Conservation (phyloP, 1,140 invertebrate species). For the Caenorhabditis brenneri region DNA sequence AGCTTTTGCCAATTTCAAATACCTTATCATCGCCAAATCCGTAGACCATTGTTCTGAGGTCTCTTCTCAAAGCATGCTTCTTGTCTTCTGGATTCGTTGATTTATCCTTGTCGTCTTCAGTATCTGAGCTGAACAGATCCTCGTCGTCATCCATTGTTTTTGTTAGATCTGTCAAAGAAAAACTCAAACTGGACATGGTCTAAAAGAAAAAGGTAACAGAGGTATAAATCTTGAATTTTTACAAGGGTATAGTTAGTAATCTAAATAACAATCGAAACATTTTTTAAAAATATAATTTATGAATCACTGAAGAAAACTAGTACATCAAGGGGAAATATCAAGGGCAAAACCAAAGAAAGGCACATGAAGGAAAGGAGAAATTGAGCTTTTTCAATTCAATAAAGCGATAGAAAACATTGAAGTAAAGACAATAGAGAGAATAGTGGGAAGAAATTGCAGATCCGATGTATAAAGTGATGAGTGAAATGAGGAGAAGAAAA, state of each 20-base stretch:
- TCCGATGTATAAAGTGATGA: conserved; percentile 37
- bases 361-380: conserved; percentile 5
- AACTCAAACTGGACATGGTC: neutral
- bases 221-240: neutral
- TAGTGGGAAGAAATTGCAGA: neutral
- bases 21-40: conserved; percentile 93
- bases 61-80: conserved; percentile 46
- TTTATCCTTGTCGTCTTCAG: conserved; percentile 6
- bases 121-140: conserved; percentile 27
- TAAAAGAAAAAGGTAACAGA: neutral
- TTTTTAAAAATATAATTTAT: neutral
- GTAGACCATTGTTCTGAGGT: conserved; percentile 96
- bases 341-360: neutral
- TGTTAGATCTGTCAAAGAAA: neutral
- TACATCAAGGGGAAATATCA: neutral
- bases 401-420: neutral
- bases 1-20: neutral
- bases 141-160: conserved; percentile 7
- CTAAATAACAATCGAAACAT: neutral
- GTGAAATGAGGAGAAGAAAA: conserved; percentile 17
- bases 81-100: conserved; percentile 24
- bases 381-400: neutral
- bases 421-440: neutral
- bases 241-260: neutral
- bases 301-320: conserved; percentile 1